Evolutionary conservation across 2,888 invertebrate genomes (phyloP).

Genomic region (Aporophyla lueneburgensis): DNA sequence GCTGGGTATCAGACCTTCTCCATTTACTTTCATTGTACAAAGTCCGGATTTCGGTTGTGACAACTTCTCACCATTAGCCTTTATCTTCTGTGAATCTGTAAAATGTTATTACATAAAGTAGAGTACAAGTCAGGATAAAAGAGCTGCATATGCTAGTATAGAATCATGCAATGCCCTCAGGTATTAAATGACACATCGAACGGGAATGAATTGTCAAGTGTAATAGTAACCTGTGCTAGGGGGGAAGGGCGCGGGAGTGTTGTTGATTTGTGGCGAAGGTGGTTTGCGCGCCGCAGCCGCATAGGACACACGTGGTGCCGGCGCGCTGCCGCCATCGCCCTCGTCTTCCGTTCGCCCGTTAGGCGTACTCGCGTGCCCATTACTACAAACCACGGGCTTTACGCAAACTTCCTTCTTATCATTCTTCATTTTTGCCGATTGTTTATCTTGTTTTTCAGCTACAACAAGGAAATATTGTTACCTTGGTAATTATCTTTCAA

Average conservation of each 20-base stretch:
- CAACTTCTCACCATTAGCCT: conserved; percentile 79
- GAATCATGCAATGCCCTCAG: conserved; percentile 63
- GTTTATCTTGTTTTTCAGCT: conserved; percentile 85
- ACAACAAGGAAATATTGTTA: conserved; percentile 74
- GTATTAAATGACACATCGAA: conserved; percentile 53
- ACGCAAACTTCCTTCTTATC: conserved; percentile 83
- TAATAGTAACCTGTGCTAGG: conserved; percentile 81
- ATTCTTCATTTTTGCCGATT: conserved; percentile 85
- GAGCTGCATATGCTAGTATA: conserved; percentile 21
- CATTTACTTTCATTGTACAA: conserved; percentile 79
- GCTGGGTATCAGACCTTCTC: conserved; percentile 80
- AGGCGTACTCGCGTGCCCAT: conserved; percentile 85
- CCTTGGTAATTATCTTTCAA: conserved; percentile 60
- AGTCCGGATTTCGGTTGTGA: conserved; percentile 76
- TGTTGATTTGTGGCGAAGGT: conserved; percentile 82
- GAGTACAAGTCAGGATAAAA: conserved; percentile 15
- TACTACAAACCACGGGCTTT: conserved; percentile 82
- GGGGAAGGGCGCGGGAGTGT: conserved; percentile 81
- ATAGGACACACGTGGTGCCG: conserved; percentile 83
- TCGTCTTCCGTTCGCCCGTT: conserved; percentile 88
- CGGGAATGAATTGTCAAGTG: conserved; percentile 62
- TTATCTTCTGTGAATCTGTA: conserved; percentile 82
- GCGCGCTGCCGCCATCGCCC: conserved; percentile 79
- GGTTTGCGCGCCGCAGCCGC: conserved; percentile 87
- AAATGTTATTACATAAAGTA: conserved; percentile 61